Evolutionary conservation across 1,140 invertebrate species (phyloP), one percentile per base, ranked within the genome.

Genomic region (Eumeta japonica): DNA sequence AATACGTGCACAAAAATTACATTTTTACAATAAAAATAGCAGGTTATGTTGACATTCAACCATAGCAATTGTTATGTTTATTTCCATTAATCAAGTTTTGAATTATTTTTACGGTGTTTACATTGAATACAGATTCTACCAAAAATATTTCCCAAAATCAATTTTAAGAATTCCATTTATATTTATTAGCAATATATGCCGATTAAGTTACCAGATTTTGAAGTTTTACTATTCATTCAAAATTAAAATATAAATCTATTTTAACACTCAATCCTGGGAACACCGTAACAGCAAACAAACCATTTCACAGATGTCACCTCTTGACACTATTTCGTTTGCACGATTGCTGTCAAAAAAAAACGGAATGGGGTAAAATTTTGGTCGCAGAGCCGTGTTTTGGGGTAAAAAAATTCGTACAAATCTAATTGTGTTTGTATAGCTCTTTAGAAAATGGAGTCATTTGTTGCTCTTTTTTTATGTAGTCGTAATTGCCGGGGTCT

Each of bases 381-480:
- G 62, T 70, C 59, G 67, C 65, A 67, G 54, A 39, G 50, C 45
- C 49, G 41, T 70, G 60, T 70, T 72, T 68, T 67, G 62, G 55
- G 52, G 57, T 58, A 70, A 71, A 64, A 55, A 50, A 61, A 55
- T 47, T 43, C 43, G 42, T 35, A 61, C 61, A 58, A 58, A 50
- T 60, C 64, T 72, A 70, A 72, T 72, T 67, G 64, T 60, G 47
- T 64, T 70, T 65, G 67, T 68, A 66, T 72, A 44, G 55, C 36
- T 55, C 50, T 52, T 45, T 24, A 39, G 37, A 52, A 29, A 29
- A 24, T 7, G 35, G 49, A 55, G 51, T 56, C 41, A 56, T 60
- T 62, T 55, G 47, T 47, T 57, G 35, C 28, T 41, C 11, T 35
- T 44, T 56, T 52, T 51, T 53, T 46, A 10, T 12, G 24, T 34